These are phyloP conservation scores for Metaphire vulgaris DNA, from an alignment of 1,140 invertebrate species.

Conservation along the genomic window DNA sequence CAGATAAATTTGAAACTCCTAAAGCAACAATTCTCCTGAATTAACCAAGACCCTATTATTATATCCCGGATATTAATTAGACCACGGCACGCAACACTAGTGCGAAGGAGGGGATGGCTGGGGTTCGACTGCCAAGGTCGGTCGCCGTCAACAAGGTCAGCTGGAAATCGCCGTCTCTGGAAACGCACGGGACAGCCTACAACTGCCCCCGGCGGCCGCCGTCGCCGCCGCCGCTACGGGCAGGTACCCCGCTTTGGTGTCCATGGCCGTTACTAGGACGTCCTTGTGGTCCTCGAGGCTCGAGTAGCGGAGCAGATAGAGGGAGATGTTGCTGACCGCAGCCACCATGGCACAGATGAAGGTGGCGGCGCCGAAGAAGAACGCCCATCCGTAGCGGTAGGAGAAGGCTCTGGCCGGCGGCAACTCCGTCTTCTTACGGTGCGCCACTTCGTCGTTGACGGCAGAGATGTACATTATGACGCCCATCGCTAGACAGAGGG, in stretches of 20 bases:
- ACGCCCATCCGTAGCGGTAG: conserved; percentile 44
- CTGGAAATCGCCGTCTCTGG: no score
- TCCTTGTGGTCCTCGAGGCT: conserved; percentile 20
- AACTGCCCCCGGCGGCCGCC: no score
- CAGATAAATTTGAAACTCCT: no score
- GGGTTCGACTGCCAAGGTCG: no score
- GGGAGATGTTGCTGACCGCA: conserved; percentile 38
- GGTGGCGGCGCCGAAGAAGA: conserved; percentile 38
- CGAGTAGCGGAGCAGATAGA: conserved; percentile 37
- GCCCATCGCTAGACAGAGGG: conserved; percentile 39
- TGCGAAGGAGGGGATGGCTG: no score
- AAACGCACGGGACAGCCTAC: no score
- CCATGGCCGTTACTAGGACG: neutral
- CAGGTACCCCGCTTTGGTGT: neutral
- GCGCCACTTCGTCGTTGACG: conserved; percentile 44
- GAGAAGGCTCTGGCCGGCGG: conserved; percentile 32
- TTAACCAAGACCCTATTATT: no score
- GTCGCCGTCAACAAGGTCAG: no score
- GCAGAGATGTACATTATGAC: conserved; percentile 45
- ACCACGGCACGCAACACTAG: no score
- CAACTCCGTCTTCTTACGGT: conserved; percentile 33
- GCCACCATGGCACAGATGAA: conserved; percentile 39
- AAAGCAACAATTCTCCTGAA: no score
- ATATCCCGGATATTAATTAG: no score
- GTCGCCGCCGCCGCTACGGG: no score